Percentiles rank a stretch among this genome's conserved stretches.
phyloP scores from a whole-genome alignment of 2,113 vertebrate genomes.

The Phalacrocorax carbo region DNA sequence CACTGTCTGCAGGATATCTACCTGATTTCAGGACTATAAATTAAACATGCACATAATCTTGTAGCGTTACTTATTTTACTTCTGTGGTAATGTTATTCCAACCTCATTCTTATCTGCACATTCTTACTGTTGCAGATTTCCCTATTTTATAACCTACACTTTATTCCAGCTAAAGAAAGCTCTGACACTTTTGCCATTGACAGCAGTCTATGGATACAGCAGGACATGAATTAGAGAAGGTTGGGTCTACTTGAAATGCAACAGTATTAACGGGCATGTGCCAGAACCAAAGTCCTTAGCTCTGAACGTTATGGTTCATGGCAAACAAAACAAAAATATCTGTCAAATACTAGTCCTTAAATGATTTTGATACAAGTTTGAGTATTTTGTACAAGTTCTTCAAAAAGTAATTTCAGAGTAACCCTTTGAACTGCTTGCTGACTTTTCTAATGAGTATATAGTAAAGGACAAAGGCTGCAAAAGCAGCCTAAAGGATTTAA shows the following conservation, averaged over 20 bases:
- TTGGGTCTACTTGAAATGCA: background rate
- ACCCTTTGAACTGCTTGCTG: background rate
- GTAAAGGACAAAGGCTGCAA: background rate
- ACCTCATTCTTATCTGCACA: no score
- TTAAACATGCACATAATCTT: background rate
- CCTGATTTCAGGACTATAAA: background rate
- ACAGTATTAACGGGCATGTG: background rate
- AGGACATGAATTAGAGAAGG: background rate
- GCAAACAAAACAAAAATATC: background rate
- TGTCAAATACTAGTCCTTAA: no score
- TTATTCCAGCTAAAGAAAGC: background rate
- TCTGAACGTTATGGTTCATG: background rate
- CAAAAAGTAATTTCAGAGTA: background rate
- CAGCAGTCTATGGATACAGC: no score
- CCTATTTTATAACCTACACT: background rate
- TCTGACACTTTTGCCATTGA: background rate
- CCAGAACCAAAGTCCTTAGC: background rate
- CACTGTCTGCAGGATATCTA: background rate
- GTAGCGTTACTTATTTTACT: background rate
- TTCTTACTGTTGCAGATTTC: background rate
- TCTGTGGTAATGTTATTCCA: no score
- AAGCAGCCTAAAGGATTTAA: background rate
- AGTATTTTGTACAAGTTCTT: background rate
- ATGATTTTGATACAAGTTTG: background rate
- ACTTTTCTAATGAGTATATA: background rate